These are phyloP conservation scores for Timandra comae DNA, from an alignment of 2,888 invertebrate genomes.

Conservation along the genomic window DNA sequence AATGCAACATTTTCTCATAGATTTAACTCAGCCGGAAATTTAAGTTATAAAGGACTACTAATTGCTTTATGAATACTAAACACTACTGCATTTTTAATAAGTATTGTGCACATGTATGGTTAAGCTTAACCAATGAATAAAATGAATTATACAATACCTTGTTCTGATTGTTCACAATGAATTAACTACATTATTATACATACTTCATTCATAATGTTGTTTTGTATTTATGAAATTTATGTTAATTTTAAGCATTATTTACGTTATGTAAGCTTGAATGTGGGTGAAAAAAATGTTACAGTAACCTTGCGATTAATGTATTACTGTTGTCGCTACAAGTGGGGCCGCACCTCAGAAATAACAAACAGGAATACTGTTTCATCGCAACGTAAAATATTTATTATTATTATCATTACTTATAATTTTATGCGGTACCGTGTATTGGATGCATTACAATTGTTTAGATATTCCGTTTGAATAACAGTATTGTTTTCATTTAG, in stretches of 20 bases:
- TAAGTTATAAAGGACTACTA: constrained; percentile 15
- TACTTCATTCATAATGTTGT: neutral
- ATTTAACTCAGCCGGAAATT: constrained; percentile 15
- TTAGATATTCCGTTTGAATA: constrained; percentile 28
- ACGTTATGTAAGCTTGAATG: no score
- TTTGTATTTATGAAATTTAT: no score
- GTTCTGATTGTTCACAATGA: constrained; percentile 19
- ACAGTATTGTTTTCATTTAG: constrained; percentile 6
- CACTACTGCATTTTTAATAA: constrained; percentile 13
- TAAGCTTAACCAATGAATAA: constrained; percentile 25
- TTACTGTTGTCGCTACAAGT: neutral
- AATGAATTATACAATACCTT: constrained; percentile 29
- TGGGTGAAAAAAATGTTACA: no score
- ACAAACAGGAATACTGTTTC: constrained; percentile 24
- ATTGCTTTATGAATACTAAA: constrained; percentile 19
- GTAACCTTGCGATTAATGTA: no score
- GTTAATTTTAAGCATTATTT: no score
- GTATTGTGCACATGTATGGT: constrained; percentile 20
- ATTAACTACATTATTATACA: constrained; percentile 12
- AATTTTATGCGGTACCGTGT: constrained; percentile 30
- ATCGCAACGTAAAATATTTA: constrained; percentile 23
- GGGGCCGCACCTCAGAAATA: constrained; percentile 15
- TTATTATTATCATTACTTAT: constrained; percentile 24
- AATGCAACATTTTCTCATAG: constrained; percentile 8
- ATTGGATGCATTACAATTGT: constrained; percentile 30